Evolutionary conservation across 2,113 vertebrate genomes (phyloP), one percentile per base, ranked within the genome.

Genomic region (Melospiza georgiana): DNA sequence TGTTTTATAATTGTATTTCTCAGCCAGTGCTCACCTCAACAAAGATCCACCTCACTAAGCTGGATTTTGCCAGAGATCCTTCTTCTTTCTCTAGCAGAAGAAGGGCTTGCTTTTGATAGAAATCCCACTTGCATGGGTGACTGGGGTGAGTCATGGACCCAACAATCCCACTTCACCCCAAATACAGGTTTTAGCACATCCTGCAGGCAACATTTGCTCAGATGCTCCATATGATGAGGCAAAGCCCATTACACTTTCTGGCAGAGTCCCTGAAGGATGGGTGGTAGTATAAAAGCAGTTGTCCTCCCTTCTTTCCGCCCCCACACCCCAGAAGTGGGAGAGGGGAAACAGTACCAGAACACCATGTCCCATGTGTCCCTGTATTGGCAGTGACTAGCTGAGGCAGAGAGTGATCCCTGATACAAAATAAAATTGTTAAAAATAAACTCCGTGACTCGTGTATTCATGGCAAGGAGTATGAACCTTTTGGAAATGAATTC

Each of bases 361-460:
- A 43, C n/a, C 46, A 37, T 15, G 61, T 94, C 74, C 87, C 2
- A 6, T 49, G 9, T 46, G 49, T 89, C 44, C 44, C 54, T 0
- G 1, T 43, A 59, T 31, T 6, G 3, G 37, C 75, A 90, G 87
- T 59, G 72, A 95, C 54, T 59, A 58, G 58, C 71, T 87, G 62
- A 89, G 41, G 66, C 74, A 69, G 82, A 67, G 14, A 87, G 62
- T 49, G 54, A 89, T 62, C 58, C 46, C 51, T 85, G 19, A 33
- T 9, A 51, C 51, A 69, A 95, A 94, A 69, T 39, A 80, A 88
- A 55, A 85, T 55, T 6, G 33, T 77, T 77, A 77, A 84, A 90
- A 90, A 77, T 71, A 77, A 88, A 84, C 12, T 91, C 78, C 22
- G 35, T 95, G 84, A 95, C 51, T 97, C 95, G 91, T 8, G 33